phyloP scores from a whole-genome alignment of 2,888 invertebrate genomes.

The Mesopsocus fuscifrons region DNA sequence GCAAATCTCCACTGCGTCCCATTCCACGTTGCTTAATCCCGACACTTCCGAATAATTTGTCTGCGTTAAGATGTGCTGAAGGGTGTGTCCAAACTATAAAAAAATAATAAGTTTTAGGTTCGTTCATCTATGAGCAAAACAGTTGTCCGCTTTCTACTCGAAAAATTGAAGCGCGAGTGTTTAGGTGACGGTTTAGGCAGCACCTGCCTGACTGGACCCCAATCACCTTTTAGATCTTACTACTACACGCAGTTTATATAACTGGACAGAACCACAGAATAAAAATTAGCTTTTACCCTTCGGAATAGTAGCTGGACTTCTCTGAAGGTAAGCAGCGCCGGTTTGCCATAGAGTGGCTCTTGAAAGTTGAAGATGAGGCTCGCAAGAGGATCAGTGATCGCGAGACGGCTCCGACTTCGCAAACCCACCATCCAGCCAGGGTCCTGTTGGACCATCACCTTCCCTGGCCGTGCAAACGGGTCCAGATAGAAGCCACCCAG shows the following conservation, averaged over 20 bases:
- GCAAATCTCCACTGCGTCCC: slow-evolving; percentile 78
- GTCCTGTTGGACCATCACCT: slow-evolving; percentile 36
- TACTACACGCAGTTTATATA: no score
- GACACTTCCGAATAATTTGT: slow-evolving; percentile 68
- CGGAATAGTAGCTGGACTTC: slow-evolving; percentile 61
- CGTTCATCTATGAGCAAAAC: no score
- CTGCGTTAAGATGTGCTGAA: slow-evolving; percentile 71
- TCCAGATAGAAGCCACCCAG: slow-evolving; percentile 76
- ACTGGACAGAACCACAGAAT: no score
- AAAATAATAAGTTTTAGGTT: slow-evolving; percentile 13
- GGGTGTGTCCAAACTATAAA: slow-evolving; percentile 57
- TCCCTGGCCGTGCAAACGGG: slow-evolving; percentile 43
- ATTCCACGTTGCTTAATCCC: slow-evolving; percentile 74
- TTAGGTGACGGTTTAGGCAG: no score
- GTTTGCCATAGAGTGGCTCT: slow-evolving; percentile 38
- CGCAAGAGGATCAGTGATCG: slow-evolving; percentile 48
- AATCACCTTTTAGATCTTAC: no score
- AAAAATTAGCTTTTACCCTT: no score
- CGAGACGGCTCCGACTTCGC: slow-evolving; percentile 26
- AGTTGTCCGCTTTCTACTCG: no score
- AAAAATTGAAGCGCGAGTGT: no score
- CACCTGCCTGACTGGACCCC: no score
- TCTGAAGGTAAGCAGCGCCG: slow-evolving; percentile 50
- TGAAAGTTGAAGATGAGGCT: slow-evolving; percentile 72
- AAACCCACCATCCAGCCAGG: slow-evolving; percentile 65